A percentile compares a stretch with the other conserved stretches of the same genome.
phyloP scores from a whole-genome alignment of 2,888 invertebrate species.

The Thalpophila matura region DNA sequence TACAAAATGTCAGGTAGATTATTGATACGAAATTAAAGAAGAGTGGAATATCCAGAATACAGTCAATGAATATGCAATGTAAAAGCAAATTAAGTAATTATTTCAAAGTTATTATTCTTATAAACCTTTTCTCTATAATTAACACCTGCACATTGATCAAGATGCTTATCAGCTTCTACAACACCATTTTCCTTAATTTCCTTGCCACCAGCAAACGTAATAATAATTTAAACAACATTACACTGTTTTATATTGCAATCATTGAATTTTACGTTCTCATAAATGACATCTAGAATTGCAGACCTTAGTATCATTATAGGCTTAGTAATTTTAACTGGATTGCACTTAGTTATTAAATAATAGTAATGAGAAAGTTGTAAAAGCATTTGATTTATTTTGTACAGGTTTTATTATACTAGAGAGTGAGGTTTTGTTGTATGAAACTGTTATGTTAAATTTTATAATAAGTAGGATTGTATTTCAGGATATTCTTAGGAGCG shows the following conservation, averaged over 20 bases:
- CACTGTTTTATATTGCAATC: slow-evolving; percentile 4
- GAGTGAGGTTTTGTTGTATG: too few species aligned
- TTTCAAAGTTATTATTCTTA: background rate
- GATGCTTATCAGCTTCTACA: slow-evolving; percentile 8
- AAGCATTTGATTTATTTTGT: background rate
- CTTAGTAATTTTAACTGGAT: background rate
- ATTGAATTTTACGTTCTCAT: slow-evolving; percentile 10
- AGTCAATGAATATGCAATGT: too few species aligned
- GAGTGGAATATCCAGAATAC: too few species aligned
- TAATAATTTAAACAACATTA: background rate
- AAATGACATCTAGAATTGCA: background rate
- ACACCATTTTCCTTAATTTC: slow-evolving; percentile 22
- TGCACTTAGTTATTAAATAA: background rate
- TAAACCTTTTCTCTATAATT: background rate
- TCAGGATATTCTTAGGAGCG: too few species aligned
- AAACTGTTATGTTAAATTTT: too few species aligned
- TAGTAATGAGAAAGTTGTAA: background rate
- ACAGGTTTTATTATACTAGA: too few species aligned
- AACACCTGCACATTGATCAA: background rate
- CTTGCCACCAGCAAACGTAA: background rate
- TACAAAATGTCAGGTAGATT: too few species aligned
- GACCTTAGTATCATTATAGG: background rate
- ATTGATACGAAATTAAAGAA: too few species aligned
- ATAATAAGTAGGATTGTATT: too few species aligned
- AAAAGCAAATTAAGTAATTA: too few species aligned